Evolutionary conservation across 2,888 invertebrate genomes (phyloP), one percentile per base, ranked within the genome.

Genomic region (Marronus borbonicus): DNA sequence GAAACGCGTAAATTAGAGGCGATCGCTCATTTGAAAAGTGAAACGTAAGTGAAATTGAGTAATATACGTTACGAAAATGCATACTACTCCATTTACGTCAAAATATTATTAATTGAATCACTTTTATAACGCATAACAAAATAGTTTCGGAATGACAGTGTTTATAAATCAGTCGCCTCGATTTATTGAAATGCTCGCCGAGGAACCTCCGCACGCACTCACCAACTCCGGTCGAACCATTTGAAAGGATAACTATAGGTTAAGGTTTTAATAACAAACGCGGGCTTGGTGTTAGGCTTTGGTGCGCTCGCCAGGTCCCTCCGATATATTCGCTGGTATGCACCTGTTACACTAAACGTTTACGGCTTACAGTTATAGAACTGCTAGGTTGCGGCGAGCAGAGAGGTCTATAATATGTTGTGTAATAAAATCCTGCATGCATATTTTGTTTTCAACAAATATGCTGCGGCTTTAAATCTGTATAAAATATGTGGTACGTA

Each of bases 71-170:
- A 68, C 68, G 72, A 60, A 60, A 44, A 60, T 60, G 62, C 44
- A 24, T 20, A 49, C 60, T 74, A 58, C 60, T 74, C 72, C 60
- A 74, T 60, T 74, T 74, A 60, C 72, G 72, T 74, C 72, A 74
- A 60, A 60, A 58, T 74, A 74, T 74, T 74, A 74, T 74, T 74
- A 74, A 74, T 74, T 39, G 60, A 39, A 60, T 60, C 60, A 44
- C 72, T 74, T 74, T 60, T 74, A 74, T 60, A 74, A 74, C 58
- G 24, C 60, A 74, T 60, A 74, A 74, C 72, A 60, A 49, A 74
- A 74, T 74, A 74, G 44, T 74, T 74, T 60, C 20, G 44, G 60
- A 74, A 60, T 74, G 72, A 74, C 72, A 74, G 72, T 74, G 58
- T 74, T 74, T 74, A 74, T 74, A 74, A 74, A 74, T 74, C 72